Conservation (phyloP, 2,797 vertebrate species). For the Peromyscus attwateri region DNA sequence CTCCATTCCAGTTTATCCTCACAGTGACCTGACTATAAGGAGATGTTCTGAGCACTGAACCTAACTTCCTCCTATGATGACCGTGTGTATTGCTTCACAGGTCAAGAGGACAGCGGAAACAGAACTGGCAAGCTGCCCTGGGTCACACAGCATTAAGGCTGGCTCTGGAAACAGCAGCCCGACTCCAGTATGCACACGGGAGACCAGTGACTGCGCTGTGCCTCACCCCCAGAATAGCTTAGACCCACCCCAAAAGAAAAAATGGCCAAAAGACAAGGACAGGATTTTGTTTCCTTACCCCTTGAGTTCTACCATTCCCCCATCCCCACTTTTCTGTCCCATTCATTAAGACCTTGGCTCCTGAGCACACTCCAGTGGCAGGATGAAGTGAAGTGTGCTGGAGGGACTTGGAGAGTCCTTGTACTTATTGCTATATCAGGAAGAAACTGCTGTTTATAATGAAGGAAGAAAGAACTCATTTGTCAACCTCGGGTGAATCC, state of each 20-base stretch:
- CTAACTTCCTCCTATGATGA: background rate
- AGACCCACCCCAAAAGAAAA: background rate
- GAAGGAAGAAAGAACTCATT: background rate
- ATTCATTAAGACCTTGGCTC: background rate
- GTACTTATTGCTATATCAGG: background rate
- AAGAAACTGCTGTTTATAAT: background rate
- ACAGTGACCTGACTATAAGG: background rate
- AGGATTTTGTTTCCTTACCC: background rate
- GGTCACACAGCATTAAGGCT: background rate
- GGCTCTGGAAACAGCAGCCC: background rate
- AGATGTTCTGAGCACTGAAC: background rate
- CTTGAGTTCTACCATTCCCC: background rate
- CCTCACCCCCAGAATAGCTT: background rate
- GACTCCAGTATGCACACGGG: background rate
- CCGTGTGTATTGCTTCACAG: background rate
- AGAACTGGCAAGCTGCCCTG: background rate
- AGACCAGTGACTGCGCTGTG: background rate
- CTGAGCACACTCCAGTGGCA: background rate
- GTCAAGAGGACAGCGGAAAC: background rate
- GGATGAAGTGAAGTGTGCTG: fast-evolving
- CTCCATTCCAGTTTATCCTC: background rate
- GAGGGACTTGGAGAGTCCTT: background rate
- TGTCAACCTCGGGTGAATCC: background rate
- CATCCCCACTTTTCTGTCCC: background rate
- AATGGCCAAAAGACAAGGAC: background rate